phyloP scores from a whole-genome alignment of 2,113 vertebrate species.

The Mohoua ochrocephala region DNA sequence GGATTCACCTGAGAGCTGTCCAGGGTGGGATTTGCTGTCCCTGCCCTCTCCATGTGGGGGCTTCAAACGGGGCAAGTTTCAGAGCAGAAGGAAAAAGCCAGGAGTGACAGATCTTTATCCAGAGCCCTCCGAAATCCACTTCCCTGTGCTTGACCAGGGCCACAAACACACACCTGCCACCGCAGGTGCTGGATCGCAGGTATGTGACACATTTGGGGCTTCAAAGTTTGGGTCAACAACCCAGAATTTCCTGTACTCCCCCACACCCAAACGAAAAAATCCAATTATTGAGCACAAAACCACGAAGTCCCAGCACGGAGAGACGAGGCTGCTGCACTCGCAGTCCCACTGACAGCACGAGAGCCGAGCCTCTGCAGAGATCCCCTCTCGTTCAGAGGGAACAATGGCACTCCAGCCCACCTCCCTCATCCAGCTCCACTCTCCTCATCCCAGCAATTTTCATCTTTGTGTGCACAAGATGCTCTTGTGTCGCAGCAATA shows the following conservation, averaged over 20 bases:
- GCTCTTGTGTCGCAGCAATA: fast-evolving
- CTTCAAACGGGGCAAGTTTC: not conserved
- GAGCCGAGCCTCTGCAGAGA: not conserved
- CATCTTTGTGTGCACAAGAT: not conserved
- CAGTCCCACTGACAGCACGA: fast-evolving
- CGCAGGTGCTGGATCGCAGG: not conserved
- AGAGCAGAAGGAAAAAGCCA: not conserved
- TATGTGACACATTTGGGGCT: fast-evolving
- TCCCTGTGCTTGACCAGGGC: not conserved
- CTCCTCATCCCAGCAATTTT: not conserved
- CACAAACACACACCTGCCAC: not conserved
- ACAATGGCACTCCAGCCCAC: not conserved
- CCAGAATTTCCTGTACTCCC: fast-evolving
- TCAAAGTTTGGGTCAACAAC: not conserved
- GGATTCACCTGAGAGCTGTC: not conserved
- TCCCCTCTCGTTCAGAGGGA: not conserved
- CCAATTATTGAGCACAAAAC: not conserved
- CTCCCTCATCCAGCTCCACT: not conserved
- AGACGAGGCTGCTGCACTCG: fast-evolving
- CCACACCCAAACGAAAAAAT: not conserved
- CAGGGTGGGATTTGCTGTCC: not conserved
- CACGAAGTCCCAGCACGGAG: not conserved
- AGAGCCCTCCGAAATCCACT: not conserved
- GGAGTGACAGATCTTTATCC: not conserved
- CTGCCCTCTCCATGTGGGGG: not conserved